These are phyloP conservation scores for Ictalurus furcatus DNA, from an alignment of 2,113 vertebrate species.

Conservation along the genomic window DNA sequence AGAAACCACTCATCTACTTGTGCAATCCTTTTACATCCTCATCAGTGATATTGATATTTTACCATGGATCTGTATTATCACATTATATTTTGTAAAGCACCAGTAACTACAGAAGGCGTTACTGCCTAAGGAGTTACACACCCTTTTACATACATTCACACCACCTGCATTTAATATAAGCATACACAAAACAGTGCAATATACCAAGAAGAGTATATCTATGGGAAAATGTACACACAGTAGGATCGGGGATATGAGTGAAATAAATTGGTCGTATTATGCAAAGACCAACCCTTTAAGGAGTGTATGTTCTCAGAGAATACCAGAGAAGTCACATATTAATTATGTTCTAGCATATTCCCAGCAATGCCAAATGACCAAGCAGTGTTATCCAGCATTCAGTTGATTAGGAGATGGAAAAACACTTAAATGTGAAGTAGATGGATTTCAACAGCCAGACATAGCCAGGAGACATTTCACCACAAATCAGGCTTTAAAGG, in stretches of 20 bases:
- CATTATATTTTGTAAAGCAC: neutral
- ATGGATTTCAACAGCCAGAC: neutral
- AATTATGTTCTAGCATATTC: neutral
- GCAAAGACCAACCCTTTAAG: neutral
- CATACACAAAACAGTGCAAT: neutral
- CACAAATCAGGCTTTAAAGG: neutral
- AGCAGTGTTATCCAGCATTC: neutral
- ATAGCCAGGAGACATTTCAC: neutral
- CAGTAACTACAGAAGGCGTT: no score
- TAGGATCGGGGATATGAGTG: neutral
- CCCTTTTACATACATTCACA: no score
- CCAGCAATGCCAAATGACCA: neutral
- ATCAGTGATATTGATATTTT: no score
- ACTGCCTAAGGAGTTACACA: no score
- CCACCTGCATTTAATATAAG: no score
- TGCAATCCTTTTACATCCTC: neutral
- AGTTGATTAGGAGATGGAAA: neutral
- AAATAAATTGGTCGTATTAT: neutral
- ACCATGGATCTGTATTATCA: neutral
- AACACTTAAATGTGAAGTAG: neutral
- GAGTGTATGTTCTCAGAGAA: neutral
- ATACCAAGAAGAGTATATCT: neutral
- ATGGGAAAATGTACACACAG: neutral
- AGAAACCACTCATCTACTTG: neutral
- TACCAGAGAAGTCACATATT: neutral